These are phyloP conservation scores for Donacobius atricapilla DNA, from an alignment of 2,113 vertebrate species.

Conservation along the genomic window DNA sequence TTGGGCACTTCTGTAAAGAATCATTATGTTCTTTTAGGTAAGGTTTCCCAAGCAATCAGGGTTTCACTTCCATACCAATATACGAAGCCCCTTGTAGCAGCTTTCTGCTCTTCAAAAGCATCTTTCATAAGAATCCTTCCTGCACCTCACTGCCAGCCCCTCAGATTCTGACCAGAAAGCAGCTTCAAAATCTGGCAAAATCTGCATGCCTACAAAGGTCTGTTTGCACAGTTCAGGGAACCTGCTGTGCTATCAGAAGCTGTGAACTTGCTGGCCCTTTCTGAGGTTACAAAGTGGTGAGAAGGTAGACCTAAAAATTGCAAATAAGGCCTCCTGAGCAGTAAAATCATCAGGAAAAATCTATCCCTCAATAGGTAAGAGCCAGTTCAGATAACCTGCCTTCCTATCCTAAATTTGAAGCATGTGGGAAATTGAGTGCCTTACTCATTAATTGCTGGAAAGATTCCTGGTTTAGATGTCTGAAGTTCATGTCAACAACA, in stretches of 20 bases:
- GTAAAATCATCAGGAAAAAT: not conserved
- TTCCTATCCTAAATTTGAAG: not conserved
- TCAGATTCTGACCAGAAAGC: not conserved
- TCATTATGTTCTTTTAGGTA: not conserved
- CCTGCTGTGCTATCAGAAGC: not conserved
- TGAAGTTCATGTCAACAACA: not conserved
- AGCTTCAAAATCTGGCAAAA: not conserved
- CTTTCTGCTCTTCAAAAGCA: not conserved
- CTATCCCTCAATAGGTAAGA: not conserved
- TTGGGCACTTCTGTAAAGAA: not conserved
- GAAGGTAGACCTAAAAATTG: not conserved
- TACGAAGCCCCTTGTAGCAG: not conserved
- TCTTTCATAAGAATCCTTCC: not conserved
- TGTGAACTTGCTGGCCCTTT: not conserved
- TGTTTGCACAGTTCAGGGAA: not conserved
- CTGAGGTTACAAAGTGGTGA: not conserved
- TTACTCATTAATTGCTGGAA: not conserved
- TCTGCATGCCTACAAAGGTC: not conserved
- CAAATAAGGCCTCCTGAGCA: not conserved
- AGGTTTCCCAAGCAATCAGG: not conserved
- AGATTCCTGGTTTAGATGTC: not conserved
- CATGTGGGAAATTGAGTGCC: not conserved
- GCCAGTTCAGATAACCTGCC: not conserved
- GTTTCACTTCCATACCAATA: not conserved
- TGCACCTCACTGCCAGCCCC: not conserved